Conservation (phyloP, 2,113 vertebrate genomes). For the Zapornia atra region DNA sequence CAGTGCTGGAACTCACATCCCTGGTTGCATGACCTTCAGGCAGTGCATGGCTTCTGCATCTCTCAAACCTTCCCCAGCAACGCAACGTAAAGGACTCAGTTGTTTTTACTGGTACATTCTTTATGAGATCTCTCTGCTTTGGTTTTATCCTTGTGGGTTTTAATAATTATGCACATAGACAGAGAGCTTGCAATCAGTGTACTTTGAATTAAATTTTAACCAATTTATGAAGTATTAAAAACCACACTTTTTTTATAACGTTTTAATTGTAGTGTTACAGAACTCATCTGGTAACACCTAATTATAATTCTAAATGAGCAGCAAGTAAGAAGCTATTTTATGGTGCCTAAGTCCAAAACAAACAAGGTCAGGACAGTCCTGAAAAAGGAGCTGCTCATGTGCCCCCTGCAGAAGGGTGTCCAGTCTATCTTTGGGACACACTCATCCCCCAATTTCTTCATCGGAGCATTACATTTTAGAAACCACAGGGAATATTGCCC, state of each 20-base stretch:
- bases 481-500: neutral
- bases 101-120: neutral
- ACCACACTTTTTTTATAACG: conserved; percentile 36
- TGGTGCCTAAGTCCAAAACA: conserved; percentile 10
- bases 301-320: conserved; percentile 58
- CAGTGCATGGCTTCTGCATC: neutral
- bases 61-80: neutral
- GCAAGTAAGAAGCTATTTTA: conserved; percentile 58
- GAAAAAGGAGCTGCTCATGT: neutral
- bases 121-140: neutral
- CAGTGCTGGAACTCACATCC: neutral
- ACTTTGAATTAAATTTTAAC: conserved; percentile 64
- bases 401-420: neutral
- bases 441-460: neutral
- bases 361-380: conserved; percentile 46
- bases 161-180: conserved; percentile 20
- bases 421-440: neutral
- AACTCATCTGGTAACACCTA: conserved; percentile 50
- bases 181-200: conserved; percentile 29
- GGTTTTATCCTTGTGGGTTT: conserved; percentile 35
- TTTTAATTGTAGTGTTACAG: conserved; percentile 59
- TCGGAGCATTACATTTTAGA: neutral
- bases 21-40: neutral
- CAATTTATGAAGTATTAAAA: conserved; percentile 65
- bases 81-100: neutral